Conservation (phyloP, 2,888 invertebrate genomes). For the Oscheius sp. region DNA sequence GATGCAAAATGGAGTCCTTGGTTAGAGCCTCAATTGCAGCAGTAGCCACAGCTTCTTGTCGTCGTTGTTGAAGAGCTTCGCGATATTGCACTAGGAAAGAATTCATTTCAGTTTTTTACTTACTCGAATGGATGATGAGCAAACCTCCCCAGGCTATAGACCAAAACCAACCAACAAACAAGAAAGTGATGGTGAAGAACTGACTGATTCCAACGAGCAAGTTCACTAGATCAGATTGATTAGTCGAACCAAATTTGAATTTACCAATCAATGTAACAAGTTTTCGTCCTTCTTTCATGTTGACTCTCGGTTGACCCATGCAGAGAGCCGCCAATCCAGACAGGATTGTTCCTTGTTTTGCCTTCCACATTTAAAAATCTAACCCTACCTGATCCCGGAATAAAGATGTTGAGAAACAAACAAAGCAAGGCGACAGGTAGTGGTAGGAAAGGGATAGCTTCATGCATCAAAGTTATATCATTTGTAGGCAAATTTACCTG, state of each 20-base stretch:
- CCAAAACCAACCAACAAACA: constrained; percentile 90
- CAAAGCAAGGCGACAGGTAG: constrained; percentile 86
- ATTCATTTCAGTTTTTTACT: background rate
- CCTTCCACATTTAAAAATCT: background rate
- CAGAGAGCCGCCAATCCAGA: constrained; percentile 89
- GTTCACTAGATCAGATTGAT: constrained; percentile 17
- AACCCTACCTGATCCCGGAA: constrained; percentile 81
- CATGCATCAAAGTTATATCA: constrained; percentile 82
- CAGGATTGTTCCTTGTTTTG: constrained; percentile 81
- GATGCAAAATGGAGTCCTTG: constrained; percentile 68
- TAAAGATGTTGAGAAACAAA: constrained; percentile 79
- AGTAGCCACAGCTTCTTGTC: constrained; percentile 68
- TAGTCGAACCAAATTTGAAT: background rate
- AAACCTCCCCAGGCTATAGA: constrained; percentile 96
- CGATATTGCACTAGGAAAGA: constrained; percentile 68
- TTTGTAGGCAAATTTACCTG: constrained; percentile 68
- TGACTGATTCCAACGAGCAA: constrained; percentile 84
- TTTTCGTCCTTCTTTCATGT: constrained; percentile 79
- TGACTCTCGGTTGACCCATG: constrained; percentile 86
- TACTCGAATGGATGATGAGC: constrained; percentile 87
- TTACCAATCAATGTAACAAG: constrained; percentile 76
- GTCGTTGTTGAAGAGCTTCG: constrained; percentile 68
- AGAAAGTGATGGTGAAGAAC: constrained; percentile 90
- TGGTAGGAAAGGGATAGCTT: constrained; percentile 90
- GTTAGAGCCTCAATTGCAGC: constrained; percentile 70